Percentiles rank a stretch among this genome's conserved stretches.
Evolutionary conservation across 2,797 vertebrate species (phyloP).

Genomic region (Meriones psammophilus): DNA sequence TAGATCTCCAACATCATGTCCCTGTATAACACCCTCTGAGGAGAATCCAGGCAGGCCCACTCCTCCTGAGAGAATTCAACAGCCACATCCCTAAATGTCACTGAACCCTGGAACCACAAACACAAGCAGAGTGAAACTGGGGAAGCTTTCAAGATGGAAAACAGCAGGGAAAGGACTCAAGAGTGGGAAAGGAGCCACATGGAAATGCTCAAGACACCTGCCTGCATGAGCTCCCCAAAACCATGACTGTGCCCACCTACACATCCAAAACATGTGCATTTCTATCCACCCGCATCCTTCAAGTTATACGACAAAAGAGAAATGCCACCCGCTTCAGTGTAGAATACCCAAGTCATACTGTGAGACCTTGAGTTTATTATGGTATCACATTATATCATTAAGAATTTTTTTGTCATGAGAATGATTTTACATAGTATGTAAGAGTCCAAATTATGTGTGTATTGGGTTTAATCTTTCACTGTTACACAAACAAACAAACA

Average conservation of each 20-base stretch:
- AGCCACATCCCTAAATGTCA: constrained; percentile 33
- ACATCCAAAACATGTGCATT: background rate
- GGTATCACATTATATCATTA: background rate
- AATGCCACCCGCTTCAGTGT: background rate
- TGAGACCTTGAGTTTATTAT: background rate
- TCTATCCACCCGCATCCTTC: background rate
- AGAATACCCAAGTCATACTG: background rate
- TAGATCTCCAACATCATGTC: constrained; percentile 62
- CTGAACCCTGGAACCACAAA: constrained; percentile 30
- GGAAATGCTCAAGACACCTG: background rate
- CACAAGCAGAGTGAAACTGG: background rate
- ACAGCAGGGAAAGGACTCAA: background rate
- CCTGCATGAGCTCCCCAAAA: background rate
- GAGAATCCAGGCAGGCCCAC: constrained; percentile 25
- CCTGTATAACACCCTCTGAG: constrained; percentile 54
- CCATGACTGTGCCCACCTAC: background rate
- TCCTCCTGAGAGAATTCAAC: constrained; percentile 52
- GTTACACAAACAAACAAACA: no score
- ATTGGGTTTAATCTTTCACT: background rate
- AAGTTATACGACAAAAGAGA: background rate
- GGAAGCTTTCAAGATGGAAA: background rate
- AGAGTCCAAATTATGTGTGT: background rate
- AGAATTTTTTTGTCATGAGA: background rate
- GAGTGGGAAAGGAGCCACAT: background rate
- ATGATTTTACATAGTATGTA: background rate